phyloP scores from a whole-genome alignment of 2,113 vertebrate species.

The Corythornis cristatus region DNA sequence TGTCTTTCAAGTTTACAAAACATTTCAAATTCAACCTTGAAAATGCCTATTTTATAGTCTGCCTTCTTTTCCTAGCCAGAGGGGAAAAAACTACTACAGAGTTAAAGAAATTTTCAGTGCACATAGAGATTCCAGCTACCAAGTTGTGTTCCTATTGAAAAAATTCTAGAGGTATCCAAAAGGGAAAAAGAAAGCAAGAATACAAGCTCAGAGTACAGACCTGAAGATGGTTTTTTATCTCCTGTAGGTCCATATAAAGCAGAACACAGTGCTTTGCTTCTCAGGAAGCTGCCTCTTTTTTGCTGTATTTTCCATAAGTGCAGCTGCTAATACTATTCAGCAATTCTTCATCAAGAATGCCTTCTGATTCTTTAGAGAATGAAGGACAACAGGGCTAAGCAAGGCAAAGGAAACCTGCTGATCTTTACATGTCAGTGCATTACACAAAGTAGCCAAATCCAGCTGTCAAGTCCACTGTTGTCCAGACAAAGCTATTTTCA shows the following conservation, averaged over 20 bases:
- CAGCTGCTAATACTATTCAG: background rate
- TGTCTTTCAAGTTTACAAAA: background rate
- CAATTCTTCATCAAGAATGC: background rate
- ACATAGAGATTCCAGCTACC: background rate
- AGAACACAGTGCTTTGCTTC: background rate
- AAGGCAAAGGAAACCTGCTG: background rate
- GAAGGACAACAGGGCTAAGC: background rate
- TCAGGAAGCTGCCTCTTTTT: background rate
- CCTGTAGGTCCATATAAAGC: background rate
- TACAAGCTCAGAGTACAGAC: background rate
- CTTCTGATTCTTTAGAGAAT: background rate
- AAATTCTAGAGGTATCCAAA: background rate
- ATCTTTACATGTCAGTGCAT: background rate
- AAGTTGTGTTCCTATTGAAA: background rate
- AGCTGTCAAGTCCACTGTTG: background rate
- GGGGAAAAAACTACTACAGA: background rate
- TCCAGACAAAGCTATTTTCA: background rate
- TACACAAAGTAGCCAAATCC: background rate
- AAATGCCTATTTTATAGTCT: background rate
- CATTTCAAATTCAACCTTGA: background rate
- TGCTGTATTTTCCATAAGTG: background rate
- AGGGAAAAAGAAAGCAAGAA: background rate
- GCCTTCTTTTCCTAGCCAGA: background rate
- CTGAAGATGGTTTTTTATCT: background rate
- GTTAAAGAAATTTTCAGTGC: background rate